Base-by-base conservation (phyloP, 2,888 invertebrate genomes). In the Ophion costatus region DNA sequence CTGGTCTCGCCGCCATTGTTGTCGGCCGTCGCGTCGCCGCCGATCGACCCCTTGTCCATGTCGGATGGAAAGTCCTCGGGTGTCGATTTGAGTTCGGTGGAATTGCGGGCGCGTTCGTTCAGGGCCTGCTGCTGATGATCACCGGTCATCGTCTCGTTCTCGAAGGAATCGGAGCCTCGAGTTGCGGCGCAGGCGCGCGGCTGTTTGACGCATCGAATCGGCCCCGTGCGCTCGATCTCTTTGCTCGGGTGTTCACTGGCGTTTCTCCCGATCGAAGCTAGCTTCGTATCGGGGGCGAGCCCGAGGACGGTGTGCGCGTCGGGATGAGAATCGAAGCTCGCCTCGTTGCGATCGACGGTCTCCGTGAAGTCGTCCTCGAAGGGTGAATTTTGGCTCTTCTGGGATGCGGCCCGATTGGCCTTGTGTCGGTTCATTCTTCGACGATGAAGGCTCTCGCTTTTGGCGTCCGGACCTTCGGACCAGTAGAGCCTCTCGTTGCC, bases 361-460 rank as follows among this genome's bases (percentile, higher is more conserved):
- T 95, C 95, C 0, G 95, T 94, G 88, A 95, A 95, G 86, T 96
- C 95, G 85, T 95, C 95, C 83, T 96, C 96, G 90, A 96, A 96
- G 0, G 95, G 96, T 66, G 95, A 95, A 33, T 94, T 92, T 77
- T 94, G 95, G 64, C 90, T 90, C 6, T 88, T 83, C 17, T 94
- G 94, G 17, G 91, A 89, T 0, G 89, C 85, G 42, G 90, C 90
- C 0, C 90, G 86, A 9, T 90, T 88, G 0, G 88, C 74, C 85
- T 93, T 91, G 83, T 93, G 93, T 87, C 92, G 91, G 24, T 90
- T 91, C 86, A 93, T 90, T 86, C 93, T 89, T 69, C 93, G 91
- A 3, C 92, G 90, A 83, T 93, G 93, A n/a, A 93, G 88, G 42
- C 89, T 91, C 61, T 93, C 93, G 74, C 88, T 91, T 86, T 93